Evolutionary conservation across 2,113 vertebrate genomes (phyloP), one percentile per base, ranked within the genome.

Genomic region (Protobothrops flavoviridis): DNA sequence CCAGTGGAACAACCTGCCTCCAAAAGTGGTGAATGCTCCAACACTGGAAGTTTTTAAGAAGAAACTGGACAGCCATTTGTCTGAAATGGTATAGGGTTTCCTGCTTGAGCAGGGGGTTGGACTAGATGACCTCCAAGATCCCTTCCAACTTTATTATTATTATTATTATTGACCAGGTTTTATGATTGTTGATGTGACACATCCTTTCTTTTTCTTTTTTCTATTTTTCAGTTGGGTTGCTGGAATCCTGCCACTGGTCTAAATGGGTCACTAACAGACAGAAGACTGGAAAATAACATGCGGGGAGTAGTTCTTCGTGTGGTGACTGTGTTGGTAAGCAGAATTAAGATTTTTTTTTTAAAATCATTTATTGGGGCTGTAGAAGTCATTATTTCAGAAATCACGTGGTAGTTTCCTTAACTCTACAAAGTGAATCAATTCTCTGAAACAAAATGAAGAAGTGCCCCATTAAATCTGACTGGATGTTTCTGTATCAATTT

Each of bases 251-350:
- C 99, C 69, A 98, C 99, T 5, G 99, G 99, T 92, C 96, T 99
- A 94, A 99, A 99, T 85, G 99, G 99, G 64, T 99, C 99, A 1
- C 97, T 99, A 91, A 99, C 99, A 4, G 99, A 99, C 97, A 98
- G 99, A 95, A 99, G 99, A 94, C 95, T 99, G 97, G 99, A 99
- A 95, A 99, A 99, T 94, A 99, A 99, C 96, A 99, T 99, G 99
- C 97, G 99, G 93, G 99, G 99, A 7, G 99, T 99, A 61, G 98
- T 99, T 85, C 98, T 99, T 0, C 98, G 99, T 5, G 98, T 99
- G n/a, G 99, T 99, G 59, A 99, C 99, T 52, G 98, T 99, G 85
- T 96, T 99, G 98, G 99, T 99, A 98, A 98, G 99, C 95, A 86
- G 57, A 55, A 81, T 89, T 53, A 85, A 50, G 59, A 26, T 56